These are phyloP conservation scores for Nycticryphes semicollaris DNA, from an alignment of 2,113 vertebrate species.

Conservation along the genomic window DNA sequence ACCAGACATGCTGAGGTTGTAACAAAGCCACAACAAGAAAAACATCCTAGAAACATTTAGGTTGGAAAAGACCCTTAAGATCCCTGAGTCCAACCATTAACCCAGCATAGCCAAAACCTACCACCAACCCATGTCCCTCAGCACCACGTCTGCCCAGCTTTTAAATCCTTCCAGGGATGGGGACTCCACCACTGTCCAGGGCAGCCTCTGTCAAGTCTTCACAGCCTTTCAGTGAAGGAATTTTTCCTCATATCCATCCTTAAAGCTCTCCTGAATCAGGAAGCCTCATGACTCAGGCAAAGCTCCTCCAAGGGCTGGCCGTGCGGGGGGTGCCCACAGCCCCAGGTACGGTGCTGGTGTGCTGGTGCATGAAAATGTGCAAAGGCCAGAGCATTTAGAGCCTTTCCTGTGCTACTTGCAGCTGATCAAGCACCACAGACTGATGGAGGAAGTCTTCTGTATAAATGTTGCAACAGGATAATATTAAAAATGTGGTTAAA, in stretches of 20 bases:
- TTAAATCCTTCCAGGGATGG: background rate
- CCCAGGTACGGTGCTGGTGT: too few species aligned
- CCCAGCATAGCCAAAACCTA: background rate
- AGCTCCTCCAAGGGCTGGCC: background rate
- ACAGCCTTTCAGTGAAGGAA: background rate
- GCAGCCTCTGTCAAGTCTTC: background rate
- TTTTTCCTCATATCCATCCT: too few species aligned
- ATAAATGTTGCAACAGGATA: accelerated
- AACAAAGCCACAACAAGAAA: background rate
- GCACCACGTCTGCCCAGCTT: background rate
- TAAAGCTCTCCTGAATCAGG: background rate
- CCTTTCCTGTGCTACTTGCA: too few species aligned
- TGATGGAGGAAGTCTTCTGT: background rate
- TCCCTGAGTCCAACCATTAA: background rate
- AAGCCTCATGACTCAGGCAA: accelerated
- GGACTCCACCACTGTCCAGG: background rate
- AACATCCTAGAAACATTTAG: background rate
- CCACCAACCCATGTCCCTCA: background rate
- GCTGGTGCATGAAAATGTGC: too few species aligned
- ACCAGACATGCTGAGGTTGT: accelerated
- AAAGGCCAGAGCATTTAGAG: accelerated
- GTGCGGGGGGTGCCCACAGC: background rate
- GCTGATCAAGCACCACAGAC: background rate
- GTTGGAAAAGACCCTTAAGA: background rate
- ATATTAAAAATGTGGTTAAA: accelerated